These are phyloP conservation scores for Aulostomus chinensis DNA, from an alignment of 2,797 vertebrate species.

Conservation along the genomic window DNA sequence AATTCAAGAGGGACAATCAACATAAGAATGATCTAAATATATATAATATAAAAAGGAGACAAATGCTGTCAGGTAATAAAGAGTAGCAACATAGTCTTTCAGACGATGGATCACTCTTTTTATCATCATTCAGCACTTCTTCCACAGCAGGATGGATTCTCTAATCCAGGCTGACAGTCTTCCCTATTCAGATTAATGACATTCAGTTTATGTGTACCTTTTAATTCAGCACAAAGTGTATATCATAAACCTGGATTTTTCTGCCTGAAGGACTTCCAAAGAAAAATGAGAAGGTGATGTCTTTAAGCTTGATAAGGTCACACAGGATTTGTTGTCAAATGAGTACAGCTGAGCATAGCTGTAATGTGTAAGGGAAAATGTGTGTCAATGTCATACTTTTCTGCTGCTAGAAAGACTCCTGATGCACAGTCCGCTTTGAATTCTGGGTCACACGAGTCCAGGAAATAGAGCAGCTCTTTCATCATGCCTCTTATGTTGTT, in stretches of 20 bases:
- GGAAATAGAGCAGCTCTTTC: constrained; percentile 99
- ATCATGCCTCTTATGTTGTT: constrained; percentile 99
- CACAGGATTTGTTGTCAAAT: constrained; percentile 1
- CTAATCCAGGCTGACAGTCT: no score
- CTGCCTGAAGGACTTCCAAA: not conserved
- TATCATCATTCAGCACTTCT: constrained; percentile 88
- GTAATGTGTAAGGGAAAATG: constrained; percentile 2
- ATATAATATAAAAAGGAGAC: not conserved
- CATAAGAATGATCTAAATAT: no score
- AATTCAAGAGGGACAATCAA: no score
- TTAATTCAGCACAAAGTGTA: no score
- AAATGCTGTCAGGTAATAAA: constrained; percentile 82
- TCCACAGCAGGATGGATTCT: constrained; percentile 6
- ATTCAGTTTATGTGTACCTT: no score
- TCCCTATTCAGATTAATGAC: no score
- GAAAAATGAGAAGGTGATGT: constrained; percentile 8
- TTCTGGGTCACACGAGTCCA: constrained; percentile 98
- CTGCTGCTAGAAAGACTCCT: constrained; percentile 97
- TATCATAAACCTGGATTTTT: not conserved
- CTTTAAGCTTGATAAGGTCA: no score
- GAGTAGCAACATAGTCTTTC: constrained; percentile 81
- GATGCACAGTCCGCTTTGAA: constrained; percentile 99
- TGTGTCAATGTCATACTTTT: constrained; percentile 86
- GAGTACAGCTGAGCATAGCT: not conserved
- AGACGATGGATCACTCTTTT: constrained; percentile 93